Percentiles rank a stretch among this genome's conserved stretches.
These are phyloP conservation scores for Aspidiotus rigidus DNA, from an alignment of 2,888 invertebrate species.

Conservation along the genomic window DNA sequence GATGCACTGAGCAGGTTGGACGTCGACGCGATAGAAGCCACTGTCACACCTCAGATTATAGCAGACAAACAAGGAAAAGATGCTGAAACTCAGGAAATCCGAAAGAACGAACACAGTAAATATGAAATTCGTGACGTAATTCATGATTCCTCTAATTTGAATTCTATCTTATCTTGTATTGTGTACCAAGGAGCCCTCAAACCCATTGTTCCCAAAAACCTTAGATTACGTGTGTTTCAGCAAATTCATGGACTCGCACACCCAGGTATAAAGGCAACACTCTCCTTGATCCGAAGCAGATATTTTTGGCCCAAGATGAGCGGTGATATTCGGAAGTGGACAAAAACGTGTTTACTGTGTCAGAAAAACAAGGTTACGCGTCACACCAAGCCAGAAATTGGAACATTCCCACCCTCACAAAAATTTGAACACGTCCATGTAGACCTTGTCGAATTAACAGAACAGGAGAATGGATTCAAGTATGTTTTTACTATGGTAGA, in stretches of 20 bases:
- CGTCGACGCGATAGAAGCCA: background rate
- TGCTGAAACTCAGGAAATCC: too few relatives aligned
- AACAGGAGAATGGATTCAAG: slow-evolving; percentile 38
- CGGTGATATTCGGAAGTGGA: slow-evolving; percentile 38
- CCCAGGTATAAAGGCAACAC: slow-evolving; percentile 36
- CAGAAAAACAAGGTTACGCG: slow-evolving; percentile 40
- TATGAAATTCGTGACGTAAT: too few relatives aligned
- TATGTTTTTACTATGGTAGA: slow-evolving; percentile 37
- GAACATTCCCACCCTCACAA: slow-evolving; percentile 10
- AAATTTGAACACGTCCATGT: slow-evolving; percentile 43
- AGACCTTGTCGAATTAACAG: slow-evolving; percentile 44
- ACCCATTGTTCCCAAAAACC: background rate
- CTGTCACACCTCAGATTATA: too few relatives aligned
- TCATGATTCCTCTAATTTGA: too few relatives aligned
- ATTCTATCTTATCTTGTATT: too few relatives aligned
- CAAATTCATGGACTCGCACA: slow-evolving; percentile 36
- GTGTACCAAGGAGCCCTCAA: background rate
- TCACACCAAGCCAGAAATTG: slow-evolving; percentile 37
- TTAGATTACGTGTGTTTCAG: background rate
- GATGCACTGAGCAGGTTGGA: slow-evolving; percentile 32
- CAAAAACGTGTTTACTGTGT: slow-evolving; percentile 39
- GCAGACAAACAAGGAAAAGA: too few relatives aligned
- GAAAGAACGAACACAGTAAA: too few relatives aligned
- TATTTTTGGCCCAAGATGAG: slow-evolving; percentile 38
- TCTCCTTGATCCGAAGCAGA: slow-evolving; percentile 31